Conservation (phyloP, 2,888 invertebrate species). For the Acrobasis repandana region DNA sequence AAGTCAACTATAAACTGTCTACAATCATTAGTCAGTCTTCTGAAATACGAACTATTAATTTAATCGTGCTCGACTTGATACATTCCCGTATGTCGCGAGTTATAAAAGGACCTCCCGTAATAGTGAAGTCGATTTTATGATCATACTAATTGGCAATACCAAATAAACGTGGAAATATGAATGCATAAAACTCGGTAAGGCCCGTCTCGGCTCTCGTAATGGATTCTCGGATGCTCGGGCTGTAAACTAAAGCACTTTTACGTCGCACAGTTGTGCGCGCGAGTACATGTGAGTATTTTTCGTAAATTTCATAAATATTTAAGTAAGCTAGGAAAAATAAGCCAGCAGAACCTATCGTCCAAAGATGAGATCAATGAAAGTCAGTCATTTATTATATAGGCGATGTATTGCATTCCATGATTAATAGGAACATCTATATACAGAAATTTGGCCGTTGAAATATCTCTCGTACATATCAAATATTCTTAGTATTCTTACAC, state of each 20-base stretch:
- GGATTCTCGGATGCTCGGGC: constrained; percentile 44
- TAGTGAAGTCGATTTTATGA: constrained; percentile 58
- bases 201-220: constrained; percentile 40
- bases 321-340: no score
- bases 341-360: no score
- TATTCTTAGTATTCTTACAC: no score
- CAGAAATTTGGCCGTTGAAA: no score
- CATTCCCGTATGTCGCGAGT: constrained; percentile 36
- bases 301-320: neutral
- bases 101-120: constrained; percentile 63
- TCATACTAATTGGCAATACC: constrained; percentile 70
- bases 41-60: constrained; percentile 21
- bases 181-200: constrained; percentile 49
- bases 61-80: constrained; percentile 35
- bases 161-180: constrained; percentile 66
- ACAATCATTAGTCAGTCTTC: neutral
- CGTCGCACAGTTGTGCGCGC: neutral
- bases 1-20: neutral
- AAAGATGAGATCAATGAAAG: no score
- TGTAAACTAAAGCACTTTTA: constrained; percentile 30
- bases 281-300: neutral
- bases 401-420: no score
- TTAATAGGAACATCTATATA: no score
- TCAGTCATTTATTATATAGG: no score
- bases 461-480: no score